A percentile compares a stretch with the other conserved stretches of the same genome.
Evolutionary conservation across 2,113 vertebrate genomes (phyloP).

Genomic region (Anolis sagrei): DNA sequence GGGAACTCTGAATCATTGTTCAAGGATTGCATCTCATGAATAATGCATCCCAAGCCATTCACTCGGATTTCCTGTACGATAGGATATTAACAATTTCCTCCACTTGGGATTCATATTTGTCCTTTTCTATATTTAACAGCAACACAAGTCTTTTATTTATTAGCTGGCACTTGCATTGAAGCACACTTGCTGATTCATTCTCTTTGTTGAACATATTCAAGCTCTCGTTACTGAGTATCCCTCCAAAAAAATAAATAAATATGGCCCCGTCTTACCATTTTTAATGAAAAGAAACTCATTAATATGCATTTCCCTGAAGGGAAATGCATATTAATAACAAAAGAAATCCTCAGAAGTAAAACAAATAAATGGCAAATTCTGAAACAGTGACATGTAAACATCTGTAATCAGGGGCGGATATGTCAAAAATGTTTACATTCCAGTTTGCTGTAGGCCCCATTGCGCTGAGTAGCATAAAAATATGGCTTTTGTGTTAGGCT

Average conservation of each 20-base stretch:
- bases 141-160: slow-evolving; percentile 24
- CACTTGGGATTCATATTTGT: slow-evolving; percentile 57
- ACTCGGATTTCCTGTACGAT: slow-evolving; percentile 56
- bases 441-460: not conserved
- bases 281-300: slow-evolving; percentile 51
- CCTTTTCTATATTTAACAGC: slow-evolving; percentile 46
- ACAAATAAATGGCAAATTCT: slow-evolving; percentile 27
- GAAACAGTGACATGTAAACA: not conserved
- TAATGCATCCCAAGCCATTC: slow-evolving; percentile 56
- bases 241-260: slow-evolving; percentile 22
- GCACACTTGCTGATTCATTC: slow-evolving; percentile 24
- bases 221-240: not conserved
- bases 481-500: not conserved
- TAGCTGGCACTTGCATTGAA: not conserved
- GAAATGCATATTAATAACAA: not conserved
- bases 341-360: slow-evolving; percentile 38
- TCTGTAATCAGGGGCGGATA: not conserved
- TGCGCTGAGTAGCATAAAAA: too few species aligned
- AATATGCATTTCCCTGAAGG: slow-evolving; percentile 31
- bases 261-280: slow-evolving; percentile 28
- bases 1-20: slow-evolving; percentile 60
- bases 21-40: slow-evolving; percentile 56
- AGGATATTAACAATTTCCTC: slow-evolving; percentile 58
- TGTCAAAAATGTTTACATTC: not conserved
- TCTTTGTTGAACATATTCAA: slow-evolving; percentile 27